Conservation (phyloP, 2,888 invertebrate genomes). For the Cryptus armator region DNA sequence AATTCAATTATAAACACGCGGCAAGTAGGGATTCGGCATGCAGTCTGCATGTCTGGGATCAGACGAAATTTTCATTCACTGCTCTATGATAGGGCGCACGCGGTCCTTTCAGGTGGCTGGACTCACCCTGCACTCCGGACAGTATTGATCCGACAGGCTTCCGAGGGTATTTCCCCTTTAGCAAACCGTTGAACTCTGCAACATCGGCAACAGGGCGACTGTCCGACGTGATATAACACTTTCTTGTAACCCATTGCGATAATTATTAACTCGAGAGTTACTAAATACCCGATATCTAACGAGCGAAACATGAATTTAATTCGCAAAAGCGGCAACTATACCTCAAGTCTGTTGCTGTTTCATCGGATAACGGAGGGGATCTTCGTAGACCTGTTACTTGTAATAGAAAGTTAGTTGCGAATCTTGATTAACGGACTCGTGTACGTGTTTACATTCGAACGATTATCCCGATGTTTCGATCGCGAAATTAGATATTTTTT, state of each 20-base stretch:
- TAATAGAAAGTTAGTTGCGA: slow-evolving; percentile 5
- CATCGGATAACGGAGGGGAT: background rate
- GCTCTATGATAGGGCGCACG: background rate
- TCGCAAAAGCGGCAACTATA: background rate
- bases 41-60: background rate
- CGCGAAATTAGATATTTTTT: slow-evolving; percentile 1
- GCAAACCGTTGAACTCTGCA: background rate
- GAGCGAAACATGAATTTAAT: background rate
- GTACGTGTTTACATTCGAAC: slow-evolving; percentile 1
- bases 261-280: background rate
- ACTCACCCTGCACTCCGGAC: slow-evolving; percentile 20
- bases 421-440: slow-evolving; percentile 23
- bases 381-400: background rate
- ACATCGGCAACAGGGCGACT: background rate
- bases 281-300: background rate
- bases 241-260: background rate
- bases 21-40: background rate
- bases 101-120: slow-evolving; percentile 54
- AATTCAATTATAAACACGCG: background rate
- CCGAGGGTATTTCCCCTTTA: slow-evolving; percentile 8
- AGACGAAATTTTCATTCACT: background rate
- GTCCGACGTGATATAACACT: background rate
- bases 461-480: background rate
- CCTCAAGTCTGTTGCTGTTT: background rate
- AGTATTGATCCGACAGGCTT: slow-evolving; percentile 56